These are phyloP conservation scores for Lepilemur septentrionalis DNA, from an alignment of 2,797 vertebrate genomes.

Conservation along the genomic window DNA sequence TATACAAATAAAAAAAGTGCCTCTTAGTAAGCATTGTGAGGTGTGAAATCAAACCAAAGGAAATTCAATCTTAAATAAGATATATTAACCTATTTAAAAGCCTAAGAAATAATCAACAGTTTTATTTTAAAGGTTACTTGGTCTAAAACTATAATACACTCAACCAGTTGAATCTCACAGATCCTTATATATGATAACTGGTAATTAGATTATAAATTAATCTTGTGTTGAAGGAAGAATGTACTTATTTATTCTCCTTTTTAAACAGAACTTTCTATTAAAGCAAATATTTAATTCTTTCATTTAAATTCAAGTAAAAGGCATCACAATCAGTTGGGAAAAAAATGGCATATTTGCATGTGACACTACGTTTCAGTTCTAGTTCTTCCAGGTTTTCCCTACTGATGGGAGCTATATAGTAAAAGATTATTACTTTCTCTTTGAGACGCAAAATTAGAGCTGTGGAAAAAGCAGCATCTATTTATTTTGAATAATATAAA, in stretches of 20 bases:
- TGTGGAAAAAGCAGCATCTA: neutral
- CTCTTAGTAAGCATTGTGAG: neutral
- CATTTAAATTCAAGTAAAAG: neutral
- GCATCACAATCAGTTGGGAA: neutral
- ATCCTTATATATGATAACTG: neutral
- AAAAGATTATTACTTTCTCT: neutral
- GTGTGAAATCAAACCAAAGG: slow-evolving; percentile 26
- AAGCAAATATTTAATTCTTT: neutral
- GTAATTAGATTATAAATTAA: slow-evolving; percentile 6
- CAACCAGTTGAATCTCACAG: neutral
- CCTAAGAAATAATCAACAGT: neutral
- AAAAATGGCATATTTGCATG: neutral
- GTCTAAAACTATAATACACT: neutral
- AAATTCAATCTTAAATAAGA: slow-evolving; percentile 35
- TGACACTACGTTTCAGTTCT: neutral
- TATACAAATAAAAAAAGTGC: neutral
- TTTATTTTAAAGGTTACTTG: slow-evolving; percentile 8
- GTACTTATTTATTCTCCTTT: neutral
- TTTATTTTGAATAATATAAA: neutral
- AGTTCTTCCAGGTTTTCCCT: neutral
- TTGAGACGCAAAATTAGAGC: neutral
- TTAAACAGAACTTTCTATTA: neutral
- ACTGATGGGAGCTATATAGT: neutral
- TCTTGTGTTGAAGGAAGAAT: neutral
- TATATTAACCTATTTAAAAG: slow-evolving; percentile 20